Percentiles rank a stretch among this genome's conserved stretches.
phyloP scores from a whole-genome alignment of 1,140 invertebrate genomes.

The Caenorhabditis latens region DNA sequence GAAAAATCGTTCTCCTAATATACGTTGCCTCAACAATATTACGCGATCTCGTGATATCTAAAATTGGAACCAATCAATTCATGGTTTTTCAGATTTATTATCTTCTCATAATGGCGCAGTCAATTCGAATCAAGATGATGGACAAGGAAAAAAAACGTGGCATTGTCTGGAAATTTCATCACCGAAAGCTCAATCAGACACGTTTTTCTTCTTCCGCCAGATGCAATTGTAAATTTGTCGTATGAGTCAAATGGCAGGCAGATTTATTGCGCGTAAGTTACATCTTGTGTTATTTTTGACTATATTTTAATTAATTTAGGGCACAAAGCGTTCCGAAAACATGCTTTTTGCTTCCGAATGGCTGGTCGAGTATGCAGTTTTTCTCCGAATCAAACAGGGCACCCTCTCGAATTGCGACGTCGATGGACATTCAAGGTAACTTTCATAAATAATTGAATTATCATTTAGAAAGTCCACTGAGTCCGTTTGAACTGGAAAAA shows the following conservation, averaged over 20 bases:
- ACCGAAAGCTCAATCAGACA: neutral
- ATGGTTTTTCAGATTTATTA: constrained; percentile 3
- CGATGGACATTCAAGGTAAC: too few relatives aligned
- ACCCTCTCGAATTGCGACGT: neutral
- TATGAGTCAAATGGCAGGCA: neutral
- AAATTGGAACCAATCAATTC: neutral
- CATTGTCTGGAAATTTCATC: constrained; percentile 7
- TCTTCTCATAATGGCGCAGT: neutral
- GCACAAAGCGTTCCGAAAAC: too few relatives aligned
- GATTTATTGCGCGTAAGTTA: constrained; percentile 7
- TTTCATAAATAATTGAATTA: too few relatives aligned
- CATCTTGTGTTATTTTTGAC: neutral
- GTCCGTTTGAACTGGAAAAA: neutral
- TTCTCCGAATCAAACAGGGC: neutral
- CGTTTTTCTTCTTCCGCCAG: neutral
- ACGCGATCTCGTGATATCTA: too few relatives aligned
- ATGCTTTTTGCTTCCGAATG: neutral
- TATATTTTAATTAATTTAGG: too few relatives aligned
- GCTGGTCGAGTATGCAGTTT: neutral
- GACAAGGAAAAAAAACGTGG: constrained; percentile 2
- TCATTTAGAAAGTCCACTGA: neutral
- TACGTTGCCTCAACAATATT: too few relatives aligned
- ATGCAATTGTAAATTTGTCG: neutral
- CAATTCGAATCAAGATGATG: constrained; percentile 8
- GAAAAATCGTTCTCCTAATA: too few relatives aligned